Evolutionary conservation across 2,797 vertebrate species (phyloP).

Genomic region (Orestias chungarensis): DNA sequence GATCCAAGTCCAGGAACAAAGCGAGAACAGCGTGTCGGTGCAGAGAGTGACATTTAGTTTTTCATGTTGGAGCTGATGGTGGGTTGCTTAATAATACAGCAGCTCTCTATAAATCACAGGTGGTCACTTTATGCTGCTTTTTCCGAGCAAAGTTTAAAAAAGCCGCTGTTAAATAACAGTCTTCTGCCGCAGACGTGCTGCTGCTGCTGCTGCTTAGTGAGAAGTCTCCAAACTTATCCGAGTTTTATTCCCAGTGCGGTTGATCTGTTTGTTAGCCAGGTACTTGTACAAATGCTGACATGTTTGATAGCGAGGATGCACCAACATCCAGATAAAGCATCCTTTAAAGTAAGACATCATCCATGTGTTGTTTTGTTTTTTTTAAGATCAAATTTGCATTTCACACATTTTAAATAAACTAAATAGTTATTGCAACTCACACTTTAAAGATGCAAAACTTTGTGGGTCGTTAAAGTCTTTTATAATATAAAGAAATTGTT

Average conservation of each 20-base stretch:
- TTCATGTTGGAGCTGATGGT: conserved; percentile 58
- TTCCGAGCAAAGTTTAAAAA: conserved; percentile 52
- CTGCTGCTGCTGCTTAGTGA: conserved; percentile 23
- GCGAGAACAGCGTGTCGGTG: conserved; percentile 64
- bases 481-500: background rate
- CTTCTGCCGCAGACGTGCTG: conserved; percentile 24
- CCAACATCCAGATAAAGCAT: conserved; percentile 1
- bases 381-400: background rate
- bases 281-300: conserved; percentile 1
- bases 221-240: background rate
- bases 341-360: conserved; percentile 5
- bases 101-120: conserved; percentile 62
- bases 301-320: conserved; percentile 9
- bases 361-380: background rate
- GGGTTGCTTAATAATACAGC: conserved; percentile 70
- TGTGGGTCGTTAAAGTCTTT: background rate
- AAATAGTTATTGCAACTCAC: background rate
- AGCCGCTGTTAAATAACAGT: conserved; percentile 51
- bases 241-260: conserved; percentile 8
- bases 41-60: conserved; percentile 70
- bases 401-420: background rate
- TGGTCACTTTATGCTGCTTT: conserved; percentile 58
- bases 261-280: conserved; percentile 5
- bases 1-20: conserved; percentile 60
- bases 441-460: background rate